Evolutionary conservation across 2,797 vertebrate genomes (phyloP).

Genomic region (Tamandua tetradactyla): DNA sequence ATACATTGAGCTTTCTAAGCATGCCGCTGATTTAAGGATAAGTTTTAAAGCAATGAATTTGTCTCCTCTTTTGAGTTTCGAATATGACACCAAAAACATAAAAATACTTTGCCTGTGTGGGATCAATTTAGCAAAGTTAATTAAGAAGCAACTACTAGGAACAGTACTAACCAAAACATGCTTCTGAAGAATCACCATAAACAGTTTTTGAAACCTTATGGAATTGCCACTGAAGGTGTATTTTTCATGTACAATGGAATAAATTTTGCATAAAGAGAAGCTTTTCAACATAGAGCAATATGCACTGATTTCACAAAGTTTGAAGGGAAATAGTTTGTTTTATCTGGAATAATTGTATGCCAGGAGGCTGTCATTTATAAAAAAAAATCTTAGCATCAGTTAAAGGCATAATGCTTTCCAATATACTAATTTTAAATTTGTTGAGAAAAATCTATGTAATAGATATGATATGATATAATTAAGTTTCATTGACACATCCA

Average conservation of each 20-base stretch:
- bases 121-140: neutral
- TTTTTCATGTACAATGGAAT: neutral
- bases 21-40: neutral
- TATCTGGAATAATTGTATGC: neutral
- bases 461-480: neutral
- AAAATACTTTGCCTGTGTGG: neutral
- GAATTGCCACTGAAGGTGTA: neutral
- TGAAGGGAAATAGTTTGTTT: neutral
- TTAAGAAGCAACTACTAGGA: neutral
- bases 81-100: neutral
- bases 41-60: neutral
- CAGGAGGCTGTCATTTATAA: neutral
- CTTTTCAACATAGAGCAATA: neutral
- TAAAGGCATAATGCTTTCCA: neutral
- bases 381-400: neutral
- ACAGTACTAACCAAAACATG: neutral
- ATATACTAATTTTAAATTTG: neutral
- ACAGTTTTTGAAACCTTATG: neutral
- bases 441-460: neutral
- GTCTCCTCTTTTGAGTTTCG: neutral
- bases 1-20: neutral
- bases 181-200: neutral
- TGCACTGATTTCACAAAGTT: neutral
- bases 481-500: neutral
- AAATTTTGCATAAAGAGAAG: neutral